Percentiles rank a stretch among this genome's conserved stretches.
Evolutionary conservation across 2,113 vertebrate species (phyloP).

Genomic region (Atractosteus spatula): DNA sequence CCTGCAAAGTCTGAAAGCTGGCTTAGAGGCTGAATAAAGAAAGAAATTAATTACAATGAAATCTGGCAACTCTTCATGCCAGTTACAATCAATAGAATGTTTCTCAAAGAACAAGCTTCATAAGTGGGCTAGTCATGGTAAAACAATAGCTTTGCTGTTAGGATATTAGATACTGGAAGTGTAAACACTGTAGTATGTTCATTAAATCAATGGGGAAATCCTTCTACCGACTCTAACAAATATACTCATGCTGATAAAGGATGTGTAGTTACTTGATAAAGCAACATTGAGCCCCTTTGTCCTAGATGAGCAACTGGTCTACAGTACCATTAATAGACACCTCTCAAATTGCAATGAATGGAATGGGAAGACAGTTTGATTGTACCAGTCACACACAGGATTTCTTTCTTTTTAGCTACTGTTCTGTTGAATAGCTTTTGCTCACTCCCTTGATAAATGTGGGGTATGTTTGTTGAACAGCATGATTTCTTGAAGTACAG

Average conservation of each 20-base stretch:
- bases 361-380: constrained; percentile 24
- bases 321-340: constrained; percentile 39
- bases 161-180: constrained; percentile 43
- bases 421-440: no score
- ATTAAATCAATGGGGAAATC: constrained; percentile 56
- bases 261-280: constrained; percentile 63
- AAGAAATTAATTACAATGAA: constrained; percentile 2
- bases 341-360: constrained; percentile 47
- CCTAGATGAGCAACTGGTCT: constrained; percentile 58
- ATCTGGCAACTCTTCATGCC: constrained; percentile 4
- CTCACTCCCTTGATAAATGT: no score
- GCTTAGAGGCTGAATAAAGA: neutral
- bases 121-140: constrained; percentile 41
- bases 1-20: neutral
- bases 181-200: constrained; percentile 35
- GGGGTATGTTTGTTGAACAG: no score
- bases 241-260: constrained; percentile 56
- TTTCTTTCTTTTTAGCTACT: neutral
- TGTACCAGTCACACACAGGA: constrained; percentile 14
- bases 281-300: constrained; percentile 59
- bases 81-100: constrained; percentile 29
- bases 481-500: no score
- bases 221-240: constrained; percentile 29
- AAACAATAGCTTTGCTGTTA: constrained; percentile 53
- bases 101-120: constrained; percentile 35